A percentile compares a stretch with the other conserved stretches of the same genome.
These are phyloP conservation scores for Paguma larvata DNA, from an alignment of 2,797 vertebrate genomes.

Conservation along the genomic window DNA sequence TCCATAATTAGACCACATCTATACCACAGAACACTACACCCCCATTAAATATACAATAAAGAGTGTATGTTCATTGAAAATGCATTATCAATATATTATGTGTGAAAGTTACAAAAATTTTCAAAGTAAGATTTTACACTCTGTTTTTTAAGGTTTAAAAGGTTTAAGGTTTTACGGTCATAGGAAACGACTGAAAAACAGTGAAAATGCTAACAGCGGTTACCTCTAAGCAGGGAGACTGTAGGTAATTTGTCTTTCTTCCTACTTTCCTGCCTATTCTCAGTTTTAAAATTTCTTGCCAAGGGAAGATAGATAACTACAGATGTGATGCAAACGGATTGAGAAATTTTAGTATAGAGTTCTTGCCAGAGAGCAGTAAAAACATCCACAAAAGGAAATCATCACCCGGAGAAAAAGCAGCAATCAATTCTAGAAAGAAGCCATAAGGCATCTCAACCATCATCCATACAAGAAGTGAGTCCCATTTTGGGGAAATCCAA, in stretches of 20 bases:
- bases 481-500: not conserved
- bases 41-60: not conserved
- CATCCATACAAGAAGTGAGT: not conserved
- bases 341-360: not conserved
- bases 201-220: not conserved
- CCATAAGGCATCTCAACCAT: not conserved
- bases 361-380: not conserved
- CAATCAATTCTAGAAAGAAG: not conserved
- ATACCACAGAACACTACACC: not conserved
- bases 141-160: not conserved
- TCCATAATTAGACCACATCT: not conserved
- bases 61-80: not conserved
- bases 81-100: not conserved
- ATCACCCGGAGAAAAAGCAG: not conserved
- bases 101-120: not conserved
- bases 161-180: not conserved
- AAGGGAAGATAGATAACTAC: not conserved
- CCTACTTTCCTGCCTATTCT: not conserved
- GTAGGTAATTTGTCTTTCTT: conserved; percentile 38
- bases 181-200: not conserved
- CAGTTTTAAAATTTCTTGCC: not conserved
- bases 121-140: not conserved
- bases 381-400: not conserved
- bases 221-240: not conserved
- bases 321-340: not conserved